Evolutionary conservation across 2,113 vertebrate species (phyloP), one percentile per base, ranked within the genome.

Genomic region (Stomatorhinus ivindoensis): DNA sequence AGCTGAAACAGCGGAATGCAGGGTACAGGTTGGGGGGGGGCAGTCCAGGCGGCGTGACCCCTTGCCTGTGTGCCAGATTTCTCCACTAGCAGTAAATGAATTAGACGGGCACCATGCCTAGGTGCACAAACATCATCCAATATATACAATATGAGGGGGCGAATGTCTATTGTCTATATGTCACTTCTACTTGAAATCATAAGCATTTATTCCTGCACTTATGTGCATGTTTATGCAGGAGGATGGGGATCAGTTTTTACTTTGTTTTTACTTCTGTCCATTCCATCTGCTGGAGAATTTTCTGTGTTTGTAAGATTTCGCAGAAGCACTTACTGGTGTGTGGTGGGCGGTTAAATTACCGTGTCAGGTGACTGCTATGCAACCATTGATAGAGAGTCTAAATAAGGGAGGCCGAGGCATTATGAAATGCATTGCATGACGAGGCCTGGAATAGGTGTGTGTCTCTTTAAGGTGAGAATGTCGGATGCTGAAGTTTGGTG

Each of bases 51-150:
- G 35, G 17, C 3, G 19, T 24, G 86, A 19, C 51, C 50, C 51
- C 86, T 53, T 76, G 90, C 61, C 39, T 83, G 47, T 21, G 53
- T n/a, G 88, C 83, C 51, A 76, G 88, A 91, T 88, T 88, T 61
- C 91, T 73, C 44, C 42, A 13, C 85, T 88, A 88, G 88, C 89
- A 89, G 88, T 65, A 89, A 90, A 88, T 87, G 88, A 91, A 90
- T 6, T 73, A 88, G 90, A 88, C 46, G 84, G 89, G 87, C 91
- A 73, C 3, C 3, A 8, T 44, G n/a, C 44, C 73, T 31, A 11
- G 27, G 31, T 31, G 13, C n/a, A n/a, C n/a, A n/a, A n/a, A n/a
- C n/a, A 27, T 31, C 61, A 61, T 13, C n/a, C 27, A 53, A 9
- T 48, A n/a, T 44, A 42, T 42, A 46, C 13, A 83, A 17, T 21